Evolutionary conservation across 2,888 invertebrate genomes (phyloP).

Genomic region (Dasypolia templi): DNA sequence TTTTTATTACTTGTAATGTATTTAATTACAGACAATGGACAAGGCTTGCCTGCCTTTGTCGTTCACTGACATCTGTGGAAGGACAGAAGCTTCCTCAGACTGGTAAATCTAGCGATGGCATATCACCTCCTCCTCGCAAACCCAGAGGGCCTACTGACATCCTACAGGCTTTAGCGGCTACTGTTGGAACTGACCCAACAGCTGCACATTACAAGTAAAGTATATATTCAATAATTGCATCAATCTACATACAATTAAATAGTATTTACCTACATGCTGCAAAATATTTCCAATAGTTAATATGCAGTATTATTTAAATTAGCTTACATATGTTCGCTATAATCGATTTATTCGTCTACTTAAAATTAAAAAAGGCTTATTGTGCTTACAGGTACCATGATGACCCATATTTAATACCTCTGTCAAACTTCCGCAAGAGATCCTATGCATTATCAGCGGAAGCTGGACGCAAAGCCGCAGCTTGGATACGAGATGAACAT

Average conservation of each 20-base stretch:
- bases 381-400: conserved; percentile 94
- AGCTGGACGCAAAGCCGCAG: conserved; percentile 96
- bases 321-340: too few species aligned
- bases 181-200: conserved; percentile 94
- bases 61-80: conserved; percentile 80
- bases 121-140: conserved; percentile 92
- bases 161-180: conserved; percentile 94
- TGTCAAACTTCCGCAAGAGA: conserved; percentile 92
- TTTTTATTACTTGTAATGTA: conserved; percentile 40
- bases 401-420: conserved; percentile 96
- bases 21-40: conserved; percentile 80
- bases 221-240: neutral
- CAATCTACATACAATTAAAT: neutral
- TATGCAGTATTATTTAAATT: neutral
- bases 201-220: conserved; percentile 94
- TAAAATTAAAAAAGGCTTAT: too few species aligned
- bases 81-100: conserved; percentile 82
- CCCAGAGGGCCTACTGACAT: conserved; percentile 95
- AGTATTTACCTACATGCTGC: neutral
- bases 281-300: neutral
- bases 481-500: conserved; percentile 94
- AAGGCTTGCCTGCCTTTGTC: conserved; percentile 80
- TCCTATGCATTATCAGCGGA: conserved; percentile 95
- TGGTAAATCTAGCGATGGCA: conserved; percentile 81
- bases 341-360: too few species aligned